phyloP scores from a whole-genome alignment of 1,140 invertebrate genomes.

The Choristoneura fumiferana region DNA sequence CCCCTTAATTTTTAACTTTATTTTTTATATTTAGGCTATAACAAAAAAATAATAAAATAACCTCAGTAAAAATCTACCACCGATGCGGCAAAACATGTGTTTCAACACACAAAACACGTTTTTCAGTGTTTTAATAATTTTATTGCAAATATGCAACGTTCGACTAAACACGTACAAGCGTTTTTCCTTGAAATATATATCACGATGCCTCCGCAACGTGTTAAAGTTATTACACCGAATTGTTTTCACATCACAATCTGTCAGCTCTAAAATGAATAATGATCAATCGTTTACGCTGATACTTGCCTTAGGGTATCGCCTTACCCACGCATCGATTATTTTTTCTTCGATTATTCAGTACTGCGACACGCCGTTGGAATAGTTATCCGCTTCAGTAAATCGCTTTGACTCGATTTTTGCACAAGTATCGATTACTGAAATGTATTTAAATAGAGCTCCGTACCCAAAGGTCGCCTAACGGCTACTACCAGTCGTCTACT shows the following conservation, averaged over 20 bases:
- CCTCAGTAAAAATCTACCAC: too few relatives aligned
- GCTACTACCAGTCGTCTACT: too few relatives aligned
- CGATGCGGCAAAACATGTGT: too few relatives aligned
- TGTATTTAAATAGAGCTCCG: too few relatives aligned
- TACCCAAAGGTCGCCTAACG: too few relatives aligned
- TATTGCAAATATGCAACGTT: too few relatives aligned
- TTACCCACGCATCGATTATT: conserved; percentile 42
- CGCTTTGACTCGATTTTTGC: conserved; percentile 7
- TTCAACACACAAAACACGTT: too few relatives aligned
- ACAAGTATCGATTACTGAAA: background rate
- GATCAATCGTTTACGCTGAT: conserved; percentile 56
- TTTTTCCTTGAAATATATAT: conserved; percentile 42
- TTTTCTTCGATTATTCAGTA: conserved; percentile 24
- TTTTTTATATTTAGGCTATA: too few relatives aligned
- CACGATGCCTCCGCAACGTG: conserved; percentile 39
- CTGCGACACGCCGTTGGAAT: background rate
- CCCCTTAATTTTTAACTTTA: too few relatives aligned
- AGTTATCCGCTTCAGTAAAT: conserved; percentile 13
- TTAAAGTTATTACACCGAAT: conserved; percentile 59
- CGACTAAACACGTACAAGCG: too few relatives aligned
- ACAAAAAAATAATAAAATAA: too few relatives aligned
- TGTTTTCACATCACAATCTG: conserved; percentile 65
- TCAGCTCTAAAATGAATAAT: conserved; percentile 64
- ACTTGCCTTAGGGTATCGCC: conserved; percentile 44
- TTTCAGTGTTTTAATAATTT: too few relatives aligned